Percentiles rank a stretch among this genome's conserved stretches.
phyloP scores from a whole-genome alignment of 2,113 vertebrate genomes.

The Ailuropoda melanoleuca region DNA sequence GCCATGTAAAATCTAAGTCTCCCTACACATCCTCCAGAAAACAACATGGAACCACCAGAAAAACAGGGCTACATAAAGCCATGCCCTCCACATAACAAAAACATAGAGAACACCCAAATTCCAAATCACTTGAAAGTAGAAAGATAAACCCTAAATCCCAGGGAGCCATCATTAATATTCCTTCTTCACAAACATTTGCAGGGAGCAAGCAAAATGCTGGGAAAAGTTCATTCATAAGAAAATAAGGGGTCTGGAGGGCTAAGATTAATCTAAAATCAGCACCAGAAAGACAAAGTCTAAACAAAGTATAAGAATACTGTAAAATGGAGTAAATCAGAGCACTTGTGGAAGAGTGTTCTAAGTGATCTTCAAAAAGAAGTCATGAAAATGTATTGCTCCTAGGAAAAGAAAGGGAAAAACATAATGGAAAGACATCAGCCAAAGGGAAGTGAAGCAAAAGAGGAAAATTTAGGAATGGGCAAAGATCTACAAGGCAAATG shows the following conservation, averaged over 20 bases:
- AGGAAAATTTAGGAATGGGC: neutral
- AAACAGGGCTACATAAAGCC: neutral
- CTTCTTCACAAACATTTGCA: neutral
- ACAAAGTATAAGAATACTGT: neutral
- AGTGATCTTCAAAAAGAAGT: neutral
- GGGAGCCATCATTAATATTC: neutral
- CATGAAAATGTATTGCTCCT: neutral
- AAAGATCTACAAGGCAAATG: neutral
- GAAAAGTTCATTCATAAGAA: neutral
- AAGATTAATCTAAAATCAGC: neutral
- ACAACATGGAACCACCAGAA: neutral
- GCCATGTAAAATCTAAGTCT: neutral
- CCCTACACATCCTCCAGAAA: neutral
- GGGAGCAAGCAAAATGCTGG: neutral
- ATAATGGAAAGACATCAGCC: neutral
- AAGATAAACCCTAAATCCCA: neutral
- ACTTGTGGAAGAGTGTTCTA: neutral
- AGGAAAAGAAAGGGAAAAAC: neutral
- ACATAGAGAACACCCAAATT: neutral
- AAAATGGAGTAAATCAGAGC: neutral
- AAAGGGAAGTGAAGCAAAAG: neutral
- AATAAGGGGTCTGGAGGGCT: neutral
- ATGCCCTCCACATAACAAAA: neutral
- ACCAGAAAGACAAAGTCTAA: neutral
- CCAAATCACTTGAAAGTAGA: neutral